Percentiles rank a stretch among this genome's conserved stretches.
phyloP scores from a whole-genome alignment of 2,113 vertebrate genomes.

The Pseudopodoces humilis region DNA sequence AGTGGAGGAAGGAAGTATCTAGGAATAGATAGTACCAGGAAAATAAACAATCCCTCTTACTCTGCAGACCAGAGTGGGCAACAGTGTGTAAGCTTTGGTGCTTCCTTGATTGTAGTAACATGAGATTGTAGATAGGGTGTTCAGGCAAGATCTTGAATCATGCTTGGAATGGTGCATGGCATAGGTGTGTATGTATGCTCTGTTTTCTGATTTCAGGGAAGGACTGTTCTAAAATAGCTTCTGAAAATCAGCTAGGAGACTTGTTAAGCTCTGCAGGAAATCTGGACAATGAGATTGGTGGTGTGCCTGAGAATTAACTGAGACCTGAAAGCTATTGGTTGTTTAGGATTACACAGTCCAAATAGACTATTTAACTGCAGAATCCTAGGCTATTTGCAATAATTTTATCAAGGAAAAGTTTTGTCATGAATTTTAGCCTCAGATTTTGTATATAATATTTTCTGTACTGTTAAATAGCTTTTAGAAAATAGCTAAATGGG shows the following conservation, averaged over 20 bases:
- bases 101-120: neutral
- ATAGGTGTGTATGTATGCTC: neutral
- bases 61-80: neutral
- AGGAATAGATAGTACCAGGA: neutral
- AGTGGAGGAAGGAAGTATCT: neutral
- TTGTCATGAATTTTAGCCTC: neutral
- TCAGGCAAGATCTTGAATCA: neutral
- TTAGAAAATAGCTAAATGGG: neutral
- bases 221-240: neutral
- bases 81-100: neutral
- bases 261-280: neutral
- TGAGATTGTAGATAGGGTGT: neutral
- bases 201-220: neutral
- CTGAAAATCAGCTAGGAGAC: neutral
- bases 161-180: neutral
- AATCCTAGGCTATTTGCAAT: neutral
- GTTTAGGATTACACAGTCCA: neutral
- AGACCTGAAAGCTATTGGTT: neutral
- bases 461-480: neutral
- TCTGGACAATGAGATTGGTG: neutral
- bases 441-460: neutral
- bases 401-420: neutral
- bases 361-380: neutral
- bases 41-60: neutral
- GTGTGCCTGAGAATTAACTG: neutral